Base-by-base conservation (phyloP, 2,113 vertebrate genomes). In the Anarhynchus alexandrinus region DNA sequence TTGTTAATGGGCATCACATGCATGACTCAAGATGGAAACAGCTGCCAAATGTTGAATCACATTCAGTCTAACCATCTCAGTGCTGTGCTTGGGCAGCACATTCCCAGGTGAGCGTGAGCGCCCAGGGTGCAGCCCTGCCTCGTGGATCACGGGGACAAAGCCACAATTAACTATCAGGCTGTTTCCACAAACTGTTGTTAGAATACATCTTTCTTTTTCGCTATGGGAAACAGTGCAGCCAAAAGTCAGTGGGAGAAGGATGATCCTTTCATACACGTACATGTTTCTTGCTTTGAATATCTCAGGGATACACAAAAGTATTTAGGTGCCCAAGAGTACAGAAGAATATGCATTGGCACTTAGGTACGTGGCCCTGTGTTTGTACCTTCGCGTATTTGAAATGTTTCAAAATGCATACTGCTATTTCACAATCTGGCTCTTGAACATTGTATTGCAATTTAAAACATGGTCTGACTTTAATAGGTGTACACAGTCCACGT, bases 401-500 rank as follows among this genome's bases (percentile, higher is more conserved):
- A 11, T 7, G 12, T 2, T 49, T 8, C 3, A 11, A 76, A 61
- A 22, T 9, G 11, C 30, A 2, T 5, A 12, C 36, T 34, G 11
- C 23, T 54, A 1, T 14, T 67, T 29, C 20, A 15, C 25, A 51
- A 18, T 16, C n/a, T 38, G 52, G 5, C 52, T 72, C 62, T 65
- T 43, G 67, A 12, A 7, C 3, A 0, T 5, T 8, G 15, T 23
- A 3, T 6, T 49, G 21, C 51, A 5, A 9, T 45, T 29, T 8
- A 23, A 29, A 23, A 20, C 2, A 12, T 9, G 65, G 1, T 30
- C 42, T 69, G 72, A 40, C 42, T 64, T 36, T 7, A n/a, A 1
- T 2, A 38, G 64, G 7, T 29, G 11, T 15, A 1, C 47, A 2
- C 9, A 29, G 49, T 9, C 38, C n/a, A 0, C 2, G 10, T 5